A percentile compares a stretch with the other conserved stretches of the same genome.
phyloP scores from a whole-genome alignment of 2,113 vertebrate genomes.

The Otus sunia region DNA sequence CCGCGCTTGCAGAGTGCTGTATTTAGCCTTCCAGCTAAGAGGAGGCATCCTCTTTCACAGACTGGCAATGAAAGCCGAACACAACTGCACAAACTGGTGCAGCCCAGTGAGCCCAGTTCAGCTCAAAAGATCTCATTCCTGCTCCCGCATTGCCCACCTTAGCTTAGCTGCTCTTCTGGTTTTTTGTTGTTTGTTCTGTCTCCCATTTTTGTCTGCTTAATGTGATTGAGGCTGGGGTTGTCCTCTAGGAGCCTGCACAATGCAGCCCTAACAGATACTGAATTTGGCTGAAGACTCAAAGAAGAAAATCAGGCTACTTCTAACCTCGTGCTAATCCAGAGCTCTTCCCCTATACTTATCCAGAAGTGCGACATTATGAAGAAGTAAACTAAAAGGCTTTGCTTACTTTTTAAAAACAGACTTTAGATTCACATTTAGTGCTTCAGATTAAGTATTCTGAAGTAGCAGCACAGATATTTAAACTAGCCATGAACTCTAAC shows the following conservation, averaged over 20 bases:
- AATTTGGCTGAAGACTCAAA: neutral
- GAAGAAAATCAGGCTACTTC: neutral
- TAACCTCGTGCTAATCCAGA: neutral
- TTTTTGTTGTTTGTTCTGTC: neutral
- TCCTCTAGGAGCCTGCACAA: neutral
- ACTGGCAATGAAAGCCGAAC: fast-evolving
- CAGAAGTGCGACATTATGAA: neutral
- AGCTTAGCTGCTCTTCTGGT: neutral
- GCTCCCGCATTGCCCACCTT: neutral
- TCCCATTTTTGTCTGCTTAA: neutral
- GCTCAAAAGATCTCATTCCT: neutral
- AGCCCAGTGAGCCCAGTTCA: neutral
- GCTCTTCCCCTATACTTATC: neutral
- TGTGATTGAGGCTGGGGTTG: neutral
- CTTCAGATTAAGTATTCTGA: neutral
- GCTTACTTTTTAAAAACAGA: neutral
- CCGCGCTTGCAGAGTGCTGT: fast-evolving
- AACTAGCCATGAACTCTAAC: neutral
- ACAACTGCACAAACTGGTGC: fast-evolving
- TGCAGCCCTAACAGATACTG: neutral
- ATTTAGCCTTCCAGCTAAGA: neutral
- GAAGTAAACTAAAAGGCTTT: neutral
- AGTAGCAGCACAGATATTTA: neutral
- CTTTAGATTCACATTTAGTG: neutral
- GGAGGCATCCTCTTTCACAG: neutral